phyloP scores from a whole-genome alignment of 2,888 invertebrate species.

The Parnassius mnemosyne region DNA sequence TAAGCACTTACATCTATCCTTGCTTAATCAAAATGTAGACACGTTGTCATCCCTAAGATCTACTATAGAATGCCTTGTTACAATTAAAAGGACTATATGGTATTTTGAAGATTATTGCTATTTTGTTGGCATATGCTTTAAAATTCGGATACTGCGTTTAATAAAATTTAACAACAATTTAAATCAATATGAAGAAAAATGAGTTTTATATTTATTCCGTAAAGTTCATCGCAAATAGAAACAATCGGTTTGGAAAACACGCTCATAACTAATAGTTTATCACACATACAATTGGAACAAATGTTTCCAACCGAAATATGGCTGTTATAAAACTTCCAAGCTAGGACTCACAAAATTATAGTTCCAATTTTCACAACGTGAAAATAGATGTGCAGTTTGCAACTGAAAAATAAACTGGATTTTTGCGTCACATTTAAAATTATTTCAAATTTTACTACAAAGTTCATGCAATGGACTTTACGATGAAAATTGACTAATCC shows the following conservation, averaged over 20 bases:
- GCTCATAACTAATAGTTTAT: conserved; percentile 23
- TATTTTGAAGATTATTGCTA: too few species aligned
- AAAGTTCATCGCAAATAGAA: conserved; percentile 10
- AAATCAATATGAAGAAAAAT: too few species aligned
- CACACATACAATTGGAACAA: conserved; percentile 23
- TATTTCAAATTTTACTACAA: background rate
- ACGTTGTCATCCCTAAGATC: too few species aligned
- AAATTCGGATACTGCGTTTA: too few species aligned
- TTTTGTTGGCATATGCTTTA: too few species aligned
- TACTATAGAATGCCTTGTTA: too few species aligned
- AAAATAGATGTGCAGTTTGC: conserved; percentile 24
- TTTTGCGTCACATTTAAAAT: conserved; percentile 17
- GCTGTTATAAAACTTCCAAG: conserved; percentile 24
- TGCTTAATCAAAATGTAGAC: too few species aligned
- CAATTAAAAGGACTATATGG: too few species aligned
- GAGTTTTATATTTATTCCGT: background rate
- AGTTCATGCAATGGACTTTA: too few species aligned
- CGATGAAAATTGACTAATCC: too few species aligned
- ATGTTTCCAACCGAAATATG: conserved; percentile 19
- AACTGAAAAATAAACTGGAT: conserved; percentile 21
- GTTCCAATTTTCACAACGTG: conserved; percentile 25
- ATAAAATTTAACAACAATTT: too few species aligned
- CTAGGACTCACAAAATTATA: conserved; percentile 23
- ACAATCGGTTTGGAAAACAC: conserved; percentile 10
- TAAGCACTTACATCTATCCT: too few species aligned